These are phyloP conservation scores for Tiliqua scincoides DNA, from an alignment of 2,113 vertebrate genomes.

Conservation along the genomic window DNA sequence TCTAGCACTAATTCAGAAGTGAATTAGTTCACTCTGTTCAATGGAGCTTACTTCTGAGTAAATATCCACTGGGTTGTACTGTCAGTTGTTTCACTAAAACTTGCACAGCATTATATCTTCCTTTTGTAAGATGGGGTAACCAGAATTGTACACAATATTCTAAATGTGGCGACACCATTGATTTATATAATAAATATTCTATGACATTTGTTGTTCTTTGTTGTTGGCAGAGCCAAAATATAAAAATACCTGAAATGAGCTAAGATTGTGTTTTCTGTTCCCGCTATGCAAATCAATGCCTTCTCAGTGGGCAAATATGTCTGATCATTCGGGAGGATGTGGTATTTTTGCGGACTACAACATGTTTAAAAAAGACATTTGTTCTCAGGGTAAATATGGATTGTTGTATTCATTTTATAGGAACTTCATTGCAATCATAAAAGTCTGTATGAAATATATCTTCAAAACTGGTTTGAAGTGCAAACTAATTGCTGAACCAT, in stretches of 20 bases:
- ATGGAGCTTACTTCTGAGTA: too few species aligned
- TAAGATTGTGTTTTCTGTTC: neutral
- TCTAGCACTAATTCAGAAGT: too few species aligned
- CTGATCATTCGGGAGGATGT: neutral
- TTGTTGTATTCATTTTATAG: neutral
- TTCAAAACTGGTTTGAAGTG: neutral
- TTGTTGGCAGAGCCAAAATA: neutral
- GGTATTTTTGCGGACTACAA: neutral
- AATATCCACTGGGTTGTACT: too few species aligned
- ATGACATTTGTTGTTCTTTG: neutral
- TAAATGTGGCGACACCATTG: neutral
- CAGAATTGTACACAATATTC: neutral
- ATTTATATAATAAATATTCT: neutral
- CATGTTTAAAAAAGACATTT: neutral
- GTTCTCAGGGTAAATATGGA: neutral
- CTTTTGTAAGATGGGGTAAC: neutral
- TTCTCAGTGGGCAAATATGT: neutral
- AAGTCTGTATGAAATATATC: neutral
- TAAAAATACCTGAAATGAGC: neutral
- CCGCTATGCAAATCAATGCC: neutral
- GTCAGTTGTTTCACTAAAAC: neutral
- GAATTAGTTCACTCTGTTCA: too few species aligned
- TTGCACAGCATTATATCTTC: neutral
- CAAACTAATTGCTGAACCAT: neutral
- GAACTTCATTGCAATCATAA: neutral